Conservation (phyloP, 2,797 vertebrate species). For the Pempheris klunzingeri region DNA sequence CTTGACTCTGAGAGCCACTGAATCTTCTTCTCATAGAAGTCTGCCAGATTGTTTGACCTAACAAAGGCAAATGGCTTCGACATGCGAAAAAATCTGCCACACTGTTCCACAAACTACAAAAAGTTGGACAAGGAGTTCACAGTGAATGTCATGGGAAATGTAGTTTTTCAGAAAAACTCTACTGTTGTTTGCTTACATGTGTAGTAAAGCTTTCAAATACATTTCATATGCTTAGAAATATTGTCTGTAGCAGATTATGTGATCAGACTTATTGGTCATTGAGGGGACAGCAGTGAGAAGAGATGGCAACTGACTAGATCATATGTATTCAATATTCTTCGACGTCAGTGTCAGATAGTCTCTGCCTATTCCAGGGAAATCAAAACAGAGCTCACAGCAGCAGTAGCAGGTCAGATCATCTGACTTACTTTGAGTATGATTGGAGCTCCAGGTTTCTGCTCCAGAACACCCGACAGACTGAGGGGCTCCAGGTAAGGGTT, state of each 20-base stretch:
- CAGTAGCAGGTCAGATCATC: background rate
- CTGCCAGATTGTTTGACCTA: slow-evolving; percentile 33
- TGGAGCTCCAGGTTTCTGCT: slow-evolving; percentile 96
- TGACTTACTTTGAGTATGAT: slow-evolving; percentile 94
- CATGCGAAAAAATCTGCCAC: slow-evolving; percentile 24
- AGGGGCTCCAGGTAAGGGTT: slow-evolving; percentile 95
- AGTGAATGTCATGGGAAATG: background rate
- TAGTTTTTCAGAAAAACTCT: too few species aligned
- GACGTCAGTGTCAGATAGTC: background rate
- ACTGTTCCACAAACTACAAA: too few species aligned
- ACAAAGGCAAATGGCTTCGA: slow-evolving; percentile 21
- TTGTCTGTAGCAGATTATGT: background rate
- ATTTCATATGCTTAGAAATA: background rate
- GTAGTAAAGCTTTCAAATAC: background rate
- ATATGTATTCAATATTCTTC: background rate
- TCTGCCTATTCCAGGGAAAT: background rate
- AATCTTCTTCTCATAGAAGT: slow-evolving; percentile 21
- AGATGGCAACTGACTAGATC: background rate
- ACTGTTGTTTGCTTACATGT: slow-evolving; percentile 1
- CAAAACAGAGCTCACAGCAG: background rate
- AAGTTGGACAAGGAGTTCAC: background rate
- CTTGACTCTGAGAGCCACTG: background rate
- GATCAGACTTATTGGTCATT: background rate
- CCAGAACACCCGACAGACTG: slow-evolving; percentile 91
- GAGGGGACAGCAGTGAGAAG: background rate